Evolutionary conservation across 2,797 vertebrate species (phyloP).

Genomic region (Enteromius argenteus): DNA sequence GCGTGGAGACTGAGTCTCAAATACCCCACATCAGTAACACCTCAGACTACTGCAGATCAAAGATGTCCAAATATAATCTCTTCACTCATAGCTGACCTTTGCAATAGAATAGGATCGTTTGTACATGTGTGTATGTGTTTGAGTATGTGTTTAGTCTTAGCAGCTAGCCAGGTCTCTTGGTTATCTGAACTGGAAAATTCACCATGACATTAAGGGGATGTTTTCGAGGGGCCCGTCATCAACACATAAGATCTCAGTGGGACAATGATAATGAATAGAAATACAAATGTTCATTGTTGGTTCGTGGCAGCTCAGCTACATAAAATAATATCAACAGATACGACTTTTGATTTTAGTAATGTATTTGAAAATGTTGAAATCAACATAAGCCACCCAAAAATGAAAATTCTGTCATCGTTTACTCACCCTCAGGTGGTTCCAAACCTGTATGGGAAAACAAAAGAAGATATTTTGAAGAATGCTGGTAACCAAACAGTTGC

Average conservation of each 20-base stretch:
- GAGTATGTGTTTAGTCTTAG: conserved; percentile 62
- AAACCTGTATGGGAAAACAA: not conserved
- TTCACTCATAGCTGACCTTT: conserved; percentile 78
- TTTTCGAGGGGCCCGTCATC: conserved; percentile 13
- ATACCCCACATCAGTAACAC: conserved; percentile 40
- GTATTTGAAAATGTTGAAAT: not conserved
- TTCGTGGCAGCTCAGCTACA: not conserved
- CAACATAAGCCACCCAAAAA: not conserved
- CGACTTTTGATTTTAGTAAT: not conserved
- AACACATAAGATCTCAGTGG: not conserved
- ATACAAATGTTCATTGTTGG: not conserved
- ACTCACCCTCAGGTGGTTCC: not conserved
- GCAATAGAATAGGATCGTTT: conserved; percentile 46
- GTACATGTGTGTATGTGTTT: conserved; percentile 23
- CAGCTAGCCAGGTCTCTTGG: conserved; percentile 55
- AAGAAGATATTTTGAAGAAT: not conserved
- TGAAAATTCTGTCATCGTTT: not conserved
- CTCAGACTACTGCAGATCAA: conserved; percentile 56
- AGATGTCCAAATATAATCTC: conserved; percentile 74
- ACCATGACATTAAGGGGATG: conserved; percentile 8
- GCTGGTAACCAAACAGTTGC: not conserved
- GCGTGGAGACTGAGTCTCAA: not conserved
- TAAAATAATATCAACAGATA: not conserved
- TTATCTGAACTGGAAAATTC: conserved; percentile 33
- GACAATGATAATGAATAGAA: not conserved